Percentiles rank a stretch among this genome's conserved stretches.
Evolutionary conservation across 2,797 vertebrate species (phyloP).

Genomic region (Tenualosa ilisha): DNA sequence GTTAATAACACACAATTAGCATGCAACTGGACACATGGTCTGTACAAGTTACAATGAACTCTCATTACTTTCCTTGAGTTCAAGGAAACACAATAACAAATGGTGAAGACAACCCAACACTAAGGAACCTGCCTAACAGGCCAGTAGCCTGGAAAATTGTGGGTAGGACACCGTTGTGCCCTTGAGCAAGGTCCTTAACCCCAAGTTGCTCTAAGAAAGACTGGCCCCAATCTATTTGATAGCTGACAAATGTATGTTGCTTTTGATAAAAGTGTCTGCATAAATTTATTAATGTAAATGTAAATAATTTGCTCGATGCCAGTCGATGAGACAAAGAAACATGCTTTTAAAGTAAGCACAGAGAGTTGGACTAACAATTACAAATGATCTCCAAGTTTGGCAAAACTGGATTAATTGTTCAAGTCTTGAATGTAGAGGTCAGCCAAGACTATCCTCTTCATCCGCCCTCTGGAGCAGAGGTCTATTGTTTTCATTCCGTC

Average conservation of each 20-base stretch:
- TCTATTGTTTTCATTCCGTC: neutral
- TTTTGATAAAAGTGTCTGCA: no score
- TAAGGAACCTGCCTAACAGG: neutral
- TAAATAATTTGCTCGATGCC: neutral
- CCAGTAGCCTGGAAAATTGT: no score
- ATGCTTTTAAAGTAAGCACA: neutral
- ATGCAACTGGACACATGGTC: neutral
- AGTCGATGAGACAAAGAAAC: neutral
- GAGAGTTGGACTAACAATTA: neutral
- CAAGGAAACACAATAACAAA: no score
- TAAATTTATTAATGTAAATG: no score
- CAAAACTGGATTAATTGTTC: neutral
- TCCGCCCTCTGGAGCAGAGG: neutral
- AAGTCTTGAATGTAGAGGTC: neutral
- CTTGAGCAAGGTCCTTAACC: no score
- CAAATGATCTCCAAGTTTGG: neutral
- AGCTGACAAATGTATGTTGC: no score
- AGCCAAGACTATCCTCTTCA: neutral
- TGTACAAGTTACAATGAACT: neutral
- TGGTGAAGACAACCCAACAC: neutral
- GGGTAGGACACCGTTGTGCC: no score
- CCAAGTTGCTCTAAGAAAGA: no score
- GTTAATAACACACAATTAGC: constrained; percentile 7
- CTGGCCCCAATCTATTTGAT: no score
- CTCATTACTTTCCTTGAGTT: neutral